Percentiles rank a stretch among this genome's conserved stretches.
Evolutionary conservation across 2,797 vertebrate genomes (phyloP).

Genomic region (Lacerta agilis): DNA sequence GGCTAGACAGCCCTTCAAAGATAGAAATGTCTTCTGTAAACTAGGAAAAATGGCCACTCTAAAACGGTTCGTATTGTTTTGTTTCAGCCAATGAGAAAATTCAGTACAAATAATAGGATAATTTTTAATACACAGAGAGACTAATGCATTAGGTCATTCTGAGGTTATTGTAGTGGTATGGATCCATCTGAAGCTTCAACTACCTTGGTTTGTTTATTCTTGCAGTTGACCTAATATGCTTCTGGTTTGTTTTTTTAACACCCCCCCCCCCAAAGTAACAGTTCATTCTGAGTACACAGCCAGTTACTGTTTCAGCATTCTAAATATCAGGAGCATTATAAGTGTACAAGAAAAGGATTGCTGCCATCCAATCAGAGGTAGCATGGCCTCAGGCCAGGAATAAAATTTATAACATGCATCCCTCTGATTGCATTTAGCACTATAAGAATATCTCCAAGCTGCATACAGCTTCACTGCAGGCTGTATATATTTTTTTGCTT

Average conservation of each 20-base stretch:
- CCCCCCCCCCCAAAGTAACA: background rate
- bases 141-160: background rate
- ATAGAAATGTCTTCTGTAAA: too few relatives aligned
- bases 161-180: background rate
- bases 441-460: background rate
- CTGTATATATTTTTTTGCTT: background rate
- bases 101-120: background rate
- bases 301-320: background rate
- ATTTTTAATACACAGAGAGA: background rate
- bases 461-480: background rate
- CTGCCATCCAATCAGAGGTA: background rate
- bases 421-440: background rate
- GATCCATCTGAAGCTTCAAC: background rate
- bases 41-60: too few relatives aligned
- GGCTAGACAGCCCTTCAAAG: too few relatives aligned
- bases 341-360: background rate
- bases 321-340: background rate
- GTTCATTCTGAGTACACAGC: constrained; percentile 21
- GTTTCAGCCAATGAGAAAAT: background rate
- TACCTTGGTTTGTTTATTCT: background rate
- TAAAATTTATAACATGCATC: background rate
- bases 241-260: background rate
- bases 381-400: background rate
- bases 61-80: background rate
- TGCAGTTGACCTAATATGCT: background rate